These are phyloP conservation scores for Drosophila nr. perissopoda DNA, from an alignment of 2,888 invertebrate species.

Conservation along the genomic window DNA sequence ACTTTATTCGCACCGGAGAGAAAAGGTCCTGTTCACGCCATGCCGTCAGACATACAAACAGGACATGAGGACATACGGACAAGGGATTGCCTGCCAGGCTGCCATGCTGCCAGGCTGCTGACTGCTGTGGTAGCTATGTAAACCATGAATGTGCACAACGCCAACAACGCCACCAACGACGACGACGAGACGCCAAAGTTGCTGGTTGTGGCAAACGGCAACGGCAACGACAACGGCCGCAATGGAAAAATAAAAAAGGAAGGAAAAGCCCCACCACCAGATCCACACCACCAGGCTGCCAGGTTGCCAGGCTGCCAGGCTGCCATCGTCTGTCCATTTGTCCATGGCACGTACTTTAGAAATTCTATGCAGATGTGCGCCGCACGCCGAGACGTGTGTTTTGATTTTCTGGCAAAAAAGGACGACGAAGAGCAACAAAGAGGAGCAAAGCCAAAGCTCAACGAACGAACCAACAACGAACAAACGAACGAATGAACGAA, in stretches of 20 bases:
- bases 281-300: slow-evolving; percentile 7
- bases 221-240: slow-evolving; percentile 57
- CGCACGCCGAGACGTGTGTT: slow-evolving; percentile 80
- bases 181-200: slow-evolving; percentile 66
- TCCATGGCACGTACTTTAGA: slow-evolving; percentile 77
- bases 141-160: slow-evolving; percentile 67
- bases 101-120: slow-evolving; percentile 47
- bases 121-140: slow-evolving; percentile 70
- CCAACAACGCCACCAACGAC: slow-evolving; percentile 15
- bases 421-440: slow-evolving; percentile 13
- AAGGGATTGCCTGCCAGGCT: slow-evolving; percentile 45
- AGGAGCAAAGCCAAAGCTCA: slow-evolving; percentile 62
- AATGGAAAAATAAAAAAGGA: slow-evolving; percentile 31
- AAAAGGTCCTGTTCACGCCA: slow-evolving; percentile 76
- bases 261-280: slow-evolving; percentile 28
- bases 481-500: slow-evolving; percentile 26
- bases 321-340: slow-evolving; percentile 41
- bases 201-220: slow-evolving; percentile 71
- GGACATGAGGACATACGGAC: slow-evolving; percentile 35
- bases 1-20: slow-evolving; percentile 59
- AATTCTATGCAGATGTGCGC: slow-evolving; percentile 80
- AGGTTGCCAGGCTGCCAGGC: slow-evolving; percentile 1
- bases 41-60: slow-evolving; percentile 75
- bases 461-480: slow-evolving; percentile 70
- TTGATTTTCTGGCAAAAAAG: slow-evolving; percentile 76